Percentiles rank a stretch among this genome's conserved stretches.
Conservation (phyloP, 2,888 invertebrate genomes). For the Platypus cylindrus region DNA sequence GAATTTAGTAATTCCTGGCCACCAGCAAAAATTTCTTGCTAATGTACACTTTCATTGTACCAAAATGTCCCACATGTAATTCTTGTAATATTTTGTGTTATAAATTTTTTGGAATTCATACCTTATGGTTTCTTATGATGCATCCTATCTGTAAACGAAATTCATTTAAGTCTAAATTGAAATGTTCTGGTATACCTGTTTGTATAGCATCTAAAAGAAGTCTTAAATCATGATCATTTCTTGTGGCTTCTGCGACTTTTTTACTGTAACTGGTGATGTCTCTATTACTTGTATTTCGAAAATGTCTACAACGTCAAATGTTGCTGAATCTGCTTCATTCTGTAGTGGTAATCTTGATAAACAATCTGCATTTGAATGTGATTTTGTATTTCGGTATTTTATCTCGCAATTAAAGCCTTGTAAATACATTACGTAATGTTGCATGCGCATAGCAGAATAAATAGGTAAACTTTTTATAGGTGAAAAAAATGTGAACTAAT, state of each 20-base stretch:
- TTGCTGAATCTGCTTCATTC: background rate
- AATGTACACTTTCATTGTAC: too few species aligned
- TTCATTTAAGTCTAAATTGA: slow-evolving; percentile 6
- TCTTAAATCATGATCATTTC: background rate
- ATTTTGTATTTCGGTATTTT: slow-evolving; percentile 7
- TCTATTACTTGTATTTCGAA: slow-evolving; percentile 9
- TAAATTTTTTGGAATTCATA: slow-evolving; percentile 7
- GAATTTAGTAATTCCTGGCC: too few species aligned
- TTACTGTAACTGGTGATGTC: background rate
- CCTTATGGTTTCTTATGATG: slow-evolving; percentile 18
- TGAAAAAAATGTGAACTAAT: slow-evolving; percentile 2
- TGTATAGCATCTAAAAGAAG: background rate
- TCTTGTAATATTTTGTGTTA: slow-evolving; percentile 5
- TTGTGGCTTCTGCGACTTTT: background rate
- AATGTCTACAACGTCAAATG: slow-evolving; percentile 1
- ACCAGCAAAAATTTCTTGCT: too few species aligned
- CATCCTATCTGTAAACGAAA: slow-evolving; percentile 10
- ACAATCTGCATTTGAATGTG: slow-evolving; percentile 3
- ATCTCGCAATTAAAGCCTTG: slow-evolving; percentile 7
- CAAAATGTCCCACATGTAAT: slow-evolving; percentile 8
- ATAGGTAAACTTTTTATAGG: slow-evolving; percentile 5
- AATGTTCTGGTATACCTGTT: background rate
- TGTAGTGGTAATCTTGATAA: slow-evolving; percentile 10
- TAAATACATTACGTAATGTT: slow-evolving; percentile 8
- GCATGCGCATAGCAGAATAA: slow-evolving; percentile 7